phyloP scores from a whole-genome alignment of 2,888 invertebrate genomes.

The Nemotelus nigrinus region DNA sequence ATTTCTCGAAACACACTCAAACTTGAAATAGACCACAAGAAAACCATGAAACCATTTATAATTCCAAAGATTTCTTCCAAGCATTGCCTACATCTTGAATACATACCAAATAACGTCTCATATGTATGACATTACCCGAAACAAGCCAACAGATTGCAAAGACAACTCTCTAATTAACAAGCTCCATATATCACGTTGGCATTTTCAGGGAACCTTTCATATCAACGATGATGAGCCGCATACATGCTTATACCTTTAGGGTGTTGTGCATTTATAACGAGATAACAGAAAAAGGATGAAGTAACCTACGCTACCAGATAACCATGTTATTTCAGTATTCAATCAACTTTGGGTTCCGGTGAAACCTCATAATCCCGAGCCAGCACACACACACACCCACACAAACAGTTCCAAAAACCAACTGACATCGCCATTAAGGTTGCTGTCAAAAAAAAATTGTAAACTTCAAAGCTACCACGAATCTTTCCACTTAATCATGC shows the following conservation, averaged over 20 bases:
- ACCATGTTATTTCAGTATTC: not conserved
- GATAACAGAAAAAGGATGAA: not conserved
- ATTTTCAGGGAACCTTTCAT: not conserved
- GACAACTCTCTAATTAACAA: slow-evolving; percentile 33
- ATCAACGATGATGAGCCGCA: not conserved
- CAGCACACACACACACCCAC: not conserved
- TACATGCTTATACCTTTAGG: not conserved
- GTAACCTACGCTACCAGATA: not conserved
- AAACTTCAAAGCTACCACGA: slow-evolving; percentile 29
- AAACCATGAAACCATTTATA: no score
- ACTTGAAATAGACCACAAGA: no score
- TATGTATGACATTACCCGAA: not conserved
- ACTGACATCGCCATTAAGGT: not conserved
- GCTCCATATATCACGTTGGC: not conserved
- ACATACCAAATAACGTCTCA: not conserved
- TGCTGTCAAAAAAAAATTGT: not conserved
- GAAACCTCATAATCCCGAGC: slow-evolving; percentile 1
- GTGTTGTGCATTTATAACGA: not conserved
- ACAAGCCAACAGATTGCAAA: slow-evolving; percentile 15
- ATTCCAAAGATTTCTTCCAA: no score
- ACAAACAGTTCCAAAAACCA: not conserved
- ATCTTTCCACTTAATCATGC: slow-evolving; percentile 36
- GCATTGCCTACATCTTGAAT: not conserved
- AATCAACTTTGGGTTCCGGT: slow-evolving; percentile 21
- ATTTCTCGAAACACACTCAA: no score